Evolutionary conservation across 2,113 vertebrate species (phyloP), one percentile per base, ranked within the genome.

Genomic region (Lophius piscatorius): DNA sequence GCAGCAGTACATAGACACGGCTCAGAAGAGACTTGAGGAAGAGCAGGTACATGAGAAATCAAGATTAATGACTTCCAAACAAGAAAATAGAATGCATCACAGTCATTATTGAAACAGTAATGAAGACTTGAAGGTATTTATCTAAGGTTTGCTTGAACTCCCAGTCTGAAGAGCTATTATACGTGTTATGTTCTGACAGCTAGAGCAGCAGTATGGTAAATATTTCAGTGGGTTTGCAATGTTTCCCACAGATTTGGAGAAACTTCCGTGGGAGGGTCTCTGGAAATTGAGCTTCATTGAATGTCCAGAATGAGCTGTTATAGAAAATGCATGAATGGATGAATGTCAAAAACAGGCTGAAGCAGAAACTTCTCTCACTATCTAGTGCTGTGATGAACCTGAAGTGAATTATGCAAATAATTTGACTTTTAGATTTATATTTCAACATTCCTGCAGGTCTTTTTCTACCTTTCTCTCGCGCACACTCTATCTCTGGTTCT

Each of bases 1-100:
- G 18, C 93, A 96, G 86, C 93, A 94, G 75, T 93, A 93, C 83
- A 96, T 96, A 0, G 91, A 95, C 77, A 94, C 90, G 0, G 92
- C 90, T 24, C 94, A 95, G 88, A 95, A 93, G 79, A 89, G 92
- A 55, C 56, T 95, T 73, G 92, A 93, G 34, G 93, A 96, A 66
- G 93, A 95, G 50, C 95, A 96, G 94, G 95, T 94, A 63, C 45
- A 18, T 8, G 14, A 33, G 4, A 1, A 9, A 1, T 16, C 23
- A 5, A 17, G 14, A 18, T 23, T 34, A 28, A 1, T n/a, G 21
- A 16, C 18, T 24, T 23, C 21, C 11, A 18, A 28, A n/a, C 3
- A 11, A 17, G 18, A 29, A 13, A 5, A 9, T 1, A 18, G 17
- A 51, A 16, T n/a, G 16, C 22, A 35, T 61, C n/a, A 13, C 31